Evolutionary conservation across 2,113 vertebrate genomes (phyloP), one percentile per base, ranked within the genome.

Genomic region (Verasper variegatus): DNA sequence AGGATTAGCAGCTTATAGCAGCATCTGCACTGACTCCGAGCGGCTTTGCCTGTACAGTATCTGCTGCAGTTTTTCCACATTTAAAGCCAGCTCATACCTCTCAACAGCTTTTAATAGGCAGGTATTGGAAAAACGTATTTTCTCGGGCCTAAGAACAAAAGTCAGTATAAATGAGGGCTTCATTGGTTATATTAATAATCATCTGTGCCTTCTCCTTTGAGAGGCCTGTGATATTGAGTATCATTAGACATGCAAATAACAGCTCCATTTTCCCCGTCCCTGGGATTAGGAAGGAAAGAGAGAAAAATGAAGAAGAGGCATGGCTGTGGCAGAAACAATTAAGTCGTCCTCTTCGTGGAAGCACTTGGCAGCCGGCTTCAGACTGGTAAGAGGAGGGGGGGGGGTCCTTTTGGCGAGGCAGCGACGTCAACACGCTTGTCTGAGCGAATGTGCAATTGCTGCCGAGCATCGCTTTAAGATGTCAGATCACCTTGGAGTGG

Each of bases 201-300:
- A 89, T 87, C 89, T 87, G 86, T 57, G 73, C 68, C 73, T 86
- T 76, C 74, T 88, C 89, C 90, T 88, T 90, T 82, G 86, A 90
- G 90, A 87, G 85, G 83, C 60, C 66, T 80, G 82, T 87, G 86
- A 90, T 90, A 81, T 83, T 47, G 81, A 92, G 82, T 88, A 85
- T 92, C 93, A 93, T 94, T 92, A 93, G 93, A 89, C 91, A 94
- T 93, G 92, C 93, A 94, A 93, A 95, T 95, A 94, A 92, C 90
- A 84, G 89, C 88, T 92, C 83, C 80, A 88, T 93, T 91, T 93
- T 27, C 76, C 78, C 61, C 74, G n/a, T 92, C 78, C 71, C 74
- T 85, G 86, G 91, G 91, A 94, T 93, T 91, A 91, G 82, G 78
- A 72, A 70, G 77, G 82, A 85, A 89, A 89, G 87, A 81, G 85